phyloP scores from a whole-genome alignment of 2,113 vertebrate genomes.

The Oceanites oceanicus region DNA sequence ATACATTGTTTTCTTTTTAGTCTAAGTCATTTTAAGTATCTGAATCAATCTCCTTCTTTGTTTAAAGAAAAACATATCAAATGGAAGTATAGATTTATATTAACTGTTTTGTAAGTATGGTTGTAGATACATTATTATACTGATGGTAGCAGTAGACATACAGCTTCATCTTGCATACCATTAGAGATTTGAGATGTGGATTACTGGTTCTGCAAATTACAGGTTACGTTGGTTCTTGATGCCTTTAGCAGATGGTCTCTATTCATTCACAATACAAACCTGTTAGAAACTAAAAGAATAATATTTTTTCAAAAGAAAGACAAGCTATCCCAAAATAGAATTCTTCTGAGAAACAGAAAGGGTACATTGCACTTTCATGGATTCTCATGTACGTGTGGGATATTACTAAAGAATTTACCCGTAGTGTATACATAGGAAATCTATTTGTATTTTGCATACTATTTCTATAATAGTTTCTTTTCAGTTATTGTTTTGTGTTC shows the following conservation, averaged over 20 bases:
- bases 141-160: not conserved
- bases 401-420: not conserved
- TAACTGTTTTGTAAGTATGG: not conserved
- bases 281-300: not conserved
- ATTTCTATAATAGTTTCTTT: not conserved
- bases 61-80: not conserved
- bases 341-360: not conserved
- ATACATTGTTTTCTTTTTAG: not conserved
- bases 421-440: not conserved
- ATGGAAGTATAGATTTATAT: not conserved
- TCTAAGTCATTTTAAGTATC: not conserved
- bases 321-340: not conserved
- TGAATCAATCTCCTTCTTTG: not conserved
- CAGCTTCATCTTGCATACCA: not conserved
- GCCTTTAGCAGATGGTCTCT: not conserved
- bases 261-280: not conserved
- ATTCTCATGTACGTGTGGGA: not conserved
- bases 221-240: not conserved
- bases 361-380: not conserved
- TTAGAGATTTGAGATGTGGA: not conserved
- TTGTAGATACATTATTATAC: not conserved
- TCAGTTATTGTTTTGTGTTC: not conserved
- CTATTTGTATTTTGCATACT: not conserved
- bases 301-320: not conserved
- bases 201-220: not conserved